Base-by-base conservation (phyloP, 2,888 invertebrate species). In the Congeria kusceri region DNA sequence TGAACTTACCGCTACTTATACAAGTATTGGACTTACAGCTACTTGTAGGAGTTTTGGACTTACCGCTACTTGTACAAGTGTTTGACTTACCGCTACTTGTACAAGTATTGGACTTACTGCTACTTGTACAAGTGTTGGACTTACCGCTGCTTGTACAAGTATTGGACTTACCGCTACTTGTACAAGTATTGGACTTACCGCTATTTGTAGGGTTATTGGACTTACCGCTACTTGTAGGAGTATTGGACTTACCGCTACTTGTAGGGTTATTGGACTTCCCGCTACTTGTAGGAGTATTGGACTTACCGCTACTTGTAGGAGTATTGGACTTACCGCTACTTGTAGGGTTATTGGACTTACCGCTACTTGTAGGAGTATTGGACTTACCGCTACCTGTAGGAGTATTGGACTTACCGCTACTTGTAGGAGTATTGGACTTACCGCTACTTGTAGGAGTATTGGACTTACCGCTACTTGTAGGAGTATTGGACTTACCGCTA, bases 31-130 rank as follows among this genome's bases (percentile, higher is more conserved):
- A 7, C 62, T n/a, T 62, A 62, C 62, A 0, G 62, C 62, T 4
- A 39, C 62, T 20, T 23, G 7, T n/a, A n/a, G n/a, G n/a, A n/a
- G n/a, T n/a, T 57, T 18, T 25, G n/a, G 2, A 7, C 62, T n/a
- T 62, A 62, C 62, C 9, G 62, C 62, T 4, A 39, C 62, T 20
- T 23, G 7, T n/a, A n/a, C n/a, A n/a, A n/a, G n/a, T n/a, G 57
- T 18, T 25, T 39, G 2, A 7, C 62, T n/a, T 62, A 62, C 62
- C 9, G 62, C 62, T 4, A 39, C 62, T 20, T 23, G 7, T n/a
- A n/a, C n/a, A n/a, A n/a, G n/a, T n/a, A 67, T 18, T 25, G n/a
- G 2, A 7, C 62, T n/a, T 62, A 62, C 62, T 3, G 62, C 62
- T 4, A 39, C 62, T 20, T 23, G 7, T n/a, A n/a, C n/a, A n/a